Percentiles rank a stretch among this genome's conserved stretches.
These are phyloP conservation scores for Palythoa grandiflora DNA, from an alignment of 92 coral and sea anemone species.

Conservation along the genomic window DNA sequence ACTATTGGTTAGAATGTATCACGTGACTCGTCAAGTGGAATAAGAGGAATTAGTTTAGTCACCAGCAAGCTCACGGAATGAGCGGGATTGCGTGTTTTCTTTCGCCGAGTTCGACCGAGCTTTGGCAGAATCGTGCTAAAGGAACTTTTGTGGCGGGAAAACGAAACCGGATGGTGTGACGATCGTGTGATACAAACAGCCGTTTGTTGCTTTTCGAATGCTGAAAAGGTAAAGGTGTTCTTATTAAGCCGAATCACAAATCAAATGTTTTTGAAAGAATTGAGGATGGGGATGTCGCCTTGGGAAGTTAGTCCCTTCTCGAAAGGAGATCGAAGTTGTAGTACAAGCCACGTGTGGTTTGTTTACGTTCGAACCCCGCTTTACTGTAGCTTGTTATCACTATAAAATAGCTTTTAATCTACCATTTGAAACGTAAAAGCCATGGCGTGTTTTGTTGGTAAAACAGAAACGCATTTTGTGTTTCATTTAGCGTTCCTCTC, in stretches of 20 bases:
- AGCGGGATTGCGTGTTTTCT: constrained; percentile 56
- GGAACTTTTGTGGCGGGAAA: constrained; percentile 85
- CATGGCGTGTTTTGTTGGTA: not conserved
- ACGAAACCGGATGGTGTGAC: constrained; percentile 79
- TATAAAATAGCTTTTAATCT: not conserved
- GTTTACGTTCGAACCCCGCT: constrained; percentile 82
- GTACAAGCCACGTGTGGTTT: constrained; percentile 89
- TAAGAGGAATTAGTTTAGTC: constrained; percentile 51
- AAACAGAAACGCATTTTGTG: constrained; percentile 16
- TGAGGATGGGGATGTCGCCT: constrained; percentile 13
- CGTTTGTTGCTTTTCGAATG: constrained; percentile 35
- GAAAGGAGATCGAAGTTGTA: constrained; percentile 48
- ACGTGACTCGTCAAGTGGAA: constrained; percentile 51
- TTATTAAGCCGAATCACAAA: not conserved
- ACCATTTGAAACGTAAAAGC: not conserved
- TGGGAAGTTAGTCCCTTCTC: constrained; percentile 24
- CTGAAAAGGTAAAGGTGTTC: constrained; percentile 25
- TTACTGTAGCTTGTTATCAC: constrained; percentile 23
- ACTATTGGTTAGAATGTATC: constrained; percentile 32
- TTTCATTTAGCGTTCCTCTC: constrained; percentile 12
- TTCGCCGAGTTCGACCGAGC: constrained; percentile 57
- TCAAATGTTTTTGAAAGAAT: constrained; percentile 18
- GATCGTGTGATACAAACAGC: constrained; percentile 40
- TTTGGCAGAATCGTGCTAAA: constrained; percentile 51
- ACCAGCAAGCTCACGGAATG: constrained; percentile 55